phyloP scores from a whole-genome alignment of 2,888 invertebrate species.

The Synergus itoensis region DNA sequence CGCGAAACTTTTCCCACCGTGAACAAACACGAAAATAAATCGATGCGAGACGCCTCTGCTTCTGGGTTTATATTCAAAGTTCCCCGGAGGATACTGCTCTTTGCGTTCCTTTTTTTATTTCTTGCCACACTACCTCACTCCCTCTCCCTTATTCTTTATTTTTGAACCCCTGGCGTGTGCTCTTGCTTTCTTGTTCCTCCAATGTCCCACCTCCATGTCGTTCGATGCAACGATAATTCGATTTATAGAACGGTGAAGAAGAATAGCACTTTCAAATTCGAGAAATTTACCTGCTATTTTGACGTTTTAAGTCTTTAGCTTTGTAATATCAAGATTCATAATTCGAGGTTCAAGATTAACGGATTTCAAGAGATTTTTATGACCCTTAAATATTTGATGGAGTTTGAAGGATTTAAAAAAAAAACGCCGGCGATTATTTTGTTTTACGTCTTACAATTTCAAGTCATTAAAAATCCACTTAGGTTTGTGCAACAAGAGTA shows the following conservation, averaged over 20 bases:
- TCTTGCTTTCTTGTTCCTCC: constrained; percentile 39
- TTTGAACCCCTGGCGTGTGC: constrained; percentile 33
- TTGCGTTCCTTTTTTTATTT: constrained; percentile 55
- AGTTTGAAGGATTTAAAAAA: no score
- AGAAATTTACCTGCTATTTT: background rate
- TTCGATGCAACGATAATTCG: constrained; percentile 54
- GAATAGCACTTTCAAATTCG: constrained; percentile 43
- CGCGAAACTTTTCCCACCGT: constrained; percentile 75
- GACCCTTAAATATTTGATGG: no score
- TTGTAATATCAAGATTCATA: background rate
- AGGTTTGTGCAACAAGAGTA: no score
- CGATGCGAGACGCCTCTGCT: constrained; percentile 69
- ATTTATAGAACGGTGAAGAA: constrained; percentile 52
- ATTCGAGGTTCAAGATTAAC: no score
- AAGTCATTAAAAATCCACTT: no score
- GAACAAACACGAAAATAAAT: constrained; percentile 77
- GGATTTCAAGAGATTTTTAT: no score
- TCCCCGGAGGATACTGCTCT: constrained; percentile 64
- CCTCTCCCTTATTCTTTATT: constrained; percentile 54
- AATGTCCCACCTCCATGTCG: constrained; percentile 48
- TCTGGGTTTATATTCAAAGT: constrained; percentile 76
- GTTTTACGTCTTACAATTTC: no score
- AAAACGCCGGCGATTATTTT: no score
- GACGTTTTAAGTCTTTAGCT: background rate
- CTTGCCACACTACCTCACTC: constrained; percentile 53